Conservation (phyloP, 2,888 invertebrate genomes). For the Andrena dorsata region DNA sequence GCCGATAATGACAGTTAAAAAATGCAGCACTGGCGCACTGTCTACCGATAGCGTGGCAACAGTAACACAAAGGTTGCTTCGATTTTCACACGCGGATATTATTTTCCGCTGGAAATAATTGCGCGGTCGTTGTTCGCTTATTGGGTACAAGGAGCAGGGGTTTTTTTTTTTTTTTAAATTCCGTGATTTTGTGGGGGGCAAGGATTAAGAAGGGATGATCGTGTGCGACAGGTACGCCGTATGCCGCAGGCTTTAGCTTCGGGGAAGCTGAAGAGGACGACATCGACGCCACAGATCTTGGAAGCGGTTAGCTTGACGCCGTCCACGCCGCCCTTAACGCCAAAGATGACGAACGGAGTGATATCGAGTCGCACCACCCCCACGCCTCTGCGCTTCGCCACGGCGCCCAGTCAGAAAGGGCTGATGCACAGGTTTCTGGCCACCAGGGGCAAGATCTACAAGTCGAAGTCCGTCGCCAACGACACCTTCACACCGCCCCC, state of each 20-base stretch:
- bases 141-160: not conserved
- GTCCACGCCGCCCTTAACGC: conserved; percentile 67
- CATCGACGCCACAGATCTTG: conserved; percentile 81
- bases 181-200: not conserved
- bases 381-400: conserved; percentile 87
- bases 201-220: not conserved
- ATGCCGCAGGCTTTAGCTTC: conserved; percentile 80
- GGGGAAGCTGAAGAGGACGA: conserved; percentile 81
- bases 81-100: not conserved
- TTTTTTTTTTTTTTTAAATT: too few relatives aligned
- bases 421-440: conserved; percentile 93
- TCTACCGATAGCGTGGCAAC: not conserved
- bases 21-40: conserved; percentile 12
- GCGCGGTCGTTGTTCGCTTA: not conserved
- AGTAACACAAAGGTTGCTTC: not conserved
- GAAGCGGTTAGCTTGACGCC: conserved; percentile 73
- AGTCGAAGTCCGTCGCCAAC: conserved; percentile 64
- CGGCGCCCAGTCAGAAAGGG: conserved; percentile 90
- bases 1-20: conserved; percentile 41
- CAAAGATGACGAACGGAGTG: conserved; percentile 82
- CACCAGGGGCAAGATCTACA: conserved; percentile 89
- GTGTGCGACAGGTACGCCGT: conserved; percentile 76
- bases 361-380: conserved; percentile 79
- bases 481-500: conserved; percentile 69
- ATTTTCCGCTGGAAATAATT: not conserved